Base-by-base conservation (phyloP, 2,888 invertebrate species). In the Bellardia bayeri region DNA sequence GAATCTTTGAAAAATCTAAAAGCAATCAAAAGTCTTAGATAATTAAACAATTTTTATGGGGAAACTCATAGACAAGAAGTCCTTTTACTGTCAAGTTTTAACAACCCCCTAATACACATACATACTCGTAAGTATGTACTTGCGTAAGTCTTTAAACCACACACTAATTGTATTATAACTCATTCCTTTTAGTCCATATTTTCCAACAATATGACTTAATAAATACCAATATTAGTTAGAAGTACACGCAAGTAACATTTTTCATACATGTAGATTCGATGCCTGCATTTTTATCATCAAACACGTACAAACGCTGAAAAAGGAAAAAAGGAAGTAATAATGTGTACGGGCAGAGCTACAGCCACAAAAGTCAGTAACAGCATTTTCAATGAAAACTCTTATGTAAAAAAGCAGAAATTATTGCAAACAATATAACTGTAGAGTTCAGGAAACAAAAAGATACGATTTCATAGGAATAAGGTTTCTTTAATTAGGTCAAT, bases 271-370 rank as follows among this genome's bases (percentile, higher is more conserved):
- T 64, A 51, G 16, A 66, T 69, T 69, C 1, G 13, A 23, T 23
- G 23, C 13, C 16, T 63, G 30, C n/a, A 33, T 64, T 76, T 51
- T 76, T 64, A 76, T 64, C 76, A 61, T 14, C 40, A 40, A 64
- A 64, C 76, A 64, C 76, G 64, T 76, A 76, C 76, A 64, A 23
- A 23, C 23, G 23, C 23, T 23, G 23, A 23, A 23, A 23, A 23
- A 23, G 23, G 23, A 23, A 23, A 23, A 1, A 23, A 23, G 23
- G 1, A 23, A 33, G 23, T 58, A 4, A 9, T 3, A 11, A 11
- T 58, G 11, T 58, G 3, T 33, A 11, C 2, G 11, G 8, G 23
- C 23, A 23, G 30, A 51, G 2, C n/a, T 5, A 4, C 13, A 58
- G 5, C 13, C 58, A 58, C 33, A 58, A 58, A 58, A 58, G 51